phyloP scores from a whole-genome alignment of 2,113 vertebrate species.

The Castor canadensis region DNA sequence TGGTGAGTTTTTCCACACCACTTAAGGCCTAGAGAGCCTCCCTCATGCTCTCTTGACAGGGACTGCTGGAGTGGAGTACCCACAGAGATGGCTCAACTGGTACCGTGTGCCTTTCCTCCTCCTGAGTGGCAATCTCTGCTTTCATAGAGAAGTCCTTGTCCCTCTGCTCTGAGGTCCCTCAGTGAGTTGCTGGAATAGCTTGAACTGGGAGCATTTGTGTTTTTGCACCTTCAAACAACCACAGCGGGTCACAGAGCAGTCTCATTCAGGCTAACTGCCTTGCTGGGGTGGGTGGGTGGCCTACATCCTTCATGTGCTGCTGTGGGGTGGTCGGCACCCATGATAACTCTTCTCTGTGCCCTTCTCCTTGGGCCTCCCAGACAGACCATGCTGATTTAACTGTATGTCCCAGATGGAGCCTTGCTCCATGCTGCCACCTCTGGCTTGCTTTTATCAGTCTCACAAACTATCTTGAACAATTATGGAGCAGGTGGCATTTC shows the following conservation, averaged over 20 bases:
- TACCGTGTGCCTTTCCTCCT: background rate
- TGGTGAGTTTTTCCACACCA: background rate
- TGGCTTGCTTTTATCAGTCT: background rate
- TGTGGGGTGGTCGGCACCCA: background rate
- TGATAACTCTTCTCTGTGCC: too few species aligned
- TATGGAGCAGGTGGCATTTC: background rate
- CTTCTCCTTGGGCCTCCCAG: background rate
- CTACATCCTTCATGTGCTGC: too few species aligned
- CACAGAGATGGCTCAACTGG: background rate
- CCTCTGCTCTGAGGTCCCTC: background rate
- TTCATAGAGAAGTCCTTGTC: background rate
- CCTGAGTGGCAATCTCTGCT: background rate
- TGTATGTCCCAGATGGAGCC: background rate
- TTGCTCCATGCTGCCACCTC: background rate
- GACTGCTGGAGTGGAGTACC: background rate
- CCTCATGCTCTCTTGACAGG: background rate
- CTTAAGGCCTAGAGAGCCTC: background rate
- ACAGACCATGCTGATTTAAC: background rate
- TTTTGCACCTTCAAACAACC: background rate
- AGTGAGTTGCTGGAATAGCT: background rate
- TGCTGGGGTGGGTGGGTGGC: too few species aligned
- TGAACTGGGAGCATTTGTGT: background rate
- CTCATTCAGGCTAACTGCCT: too few species aligned
- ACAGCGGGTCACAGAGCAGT: rapidly evolving
- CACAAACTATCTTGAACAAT: background rate